Base-by-base conservation (phyloP, 2,888 invertebrate genomes). In the Orthonevra nobilis region DNA sequence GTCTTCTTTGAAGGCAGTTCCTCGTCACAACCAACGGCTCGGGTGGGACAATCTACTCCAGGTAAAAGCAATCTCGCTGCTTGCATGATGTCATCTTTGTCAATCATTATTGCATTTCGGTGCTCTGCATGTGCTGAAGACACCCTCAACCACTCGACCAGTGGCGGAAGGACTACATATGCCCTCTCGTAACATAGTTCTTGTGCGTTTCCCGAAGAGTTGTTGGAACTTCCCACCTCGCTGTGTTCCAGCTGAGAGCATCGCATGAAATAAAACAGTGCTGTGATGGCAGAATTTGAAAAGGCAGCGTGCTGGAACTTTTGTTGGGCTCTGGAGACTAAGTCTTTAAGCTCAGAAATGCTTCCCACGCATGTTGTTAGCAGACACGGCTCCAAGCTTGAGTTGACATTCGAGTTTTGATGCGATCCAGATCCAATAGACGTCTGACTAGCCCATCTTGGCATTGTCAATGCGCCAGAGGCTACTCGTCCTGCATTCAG, bases 281-380 rank as follows among this genome's bases (percentile, higher is more conserved):
- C 93, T 46, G 94, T 92, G 44, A 96, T 91, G 0, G 96, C 96
- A 34, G 93, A 90, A 12, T 92, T 90, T 61, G 92, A 90, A 81
- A 94, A 87, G 6, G 86, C 83, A 6, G 85, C 86, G 46, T 89
- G 86, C 61, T 89, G 88, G 77, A 88, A 89, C 64, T 88, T 89
- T 63, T 92, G 91, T 66, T 90, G 89, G 1, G 91, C 91, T 77
- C 93, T 91, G 15, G 92, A 90, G 38, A 95, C 91, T 82, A 96
- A 91, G 46, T 95, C 95, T 82, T 94, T 92, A 40, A 96, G 89
- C 89, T 96, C 96, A 2, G 91, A 90, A 54, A 95, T 91, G 2
- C 95, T 95, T 12, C 96, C 96, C 9, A 96, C 96, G 86, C 97
- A 97, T 4, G 96, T 97, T 0, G 96, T 96, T 85, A 96, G 90